Conservation (phyloP, 1,140 invertebrate species). For the Hyphantria cunea region DNA sequence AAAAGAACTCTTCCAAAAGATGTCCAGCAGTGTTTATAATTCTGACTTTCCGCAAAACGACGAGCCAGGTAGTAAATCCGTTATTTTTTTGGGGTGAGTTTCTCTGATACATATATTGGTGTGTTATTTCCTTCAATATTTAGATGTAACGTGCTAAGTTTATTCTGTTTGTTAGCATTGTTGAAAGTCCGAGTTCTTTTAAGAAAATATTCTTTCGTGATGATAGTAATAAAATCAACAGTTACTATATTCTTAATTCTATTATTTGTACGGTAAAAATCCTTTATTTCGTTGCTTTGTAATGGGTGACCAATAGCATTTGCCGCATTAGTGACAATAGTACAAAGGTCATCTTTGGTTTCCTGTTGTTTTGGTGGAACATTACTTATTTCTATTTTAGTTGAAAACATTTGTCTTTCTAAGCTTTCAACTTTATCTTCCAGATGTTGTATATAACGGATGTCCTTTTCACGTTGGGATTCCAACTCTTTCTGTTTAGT, state of each 20-base stretch:
- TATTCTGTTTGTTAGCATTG: no score
- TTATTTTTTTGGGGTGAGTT: conserved; percentile 3
- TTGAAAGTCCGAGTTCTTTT: no score
- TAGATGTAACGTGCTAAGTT: neutral
- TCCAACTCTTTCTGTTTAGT: neutral
- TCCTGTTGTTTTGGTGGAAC: neutral
- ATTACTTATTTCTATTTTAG: neutral
- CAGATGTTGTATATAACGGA: neutral
- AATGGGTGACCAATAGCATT: neutral
- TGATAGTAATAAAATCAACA: neutral
- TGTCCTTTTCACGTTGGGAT: neutral
- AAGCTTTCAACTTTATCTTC: neutral
- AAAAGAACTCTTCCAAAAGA: conserved; percentile 7
- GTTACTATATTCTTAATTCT: neutral
- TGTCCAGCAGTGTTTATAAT: conserved; percentile 6
- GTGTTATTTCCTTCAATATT: neutral
- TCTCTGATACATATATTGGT: conserved; percentile 7
- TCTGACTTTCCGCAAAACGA: neutral
- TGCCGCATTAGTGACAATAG: neutral
- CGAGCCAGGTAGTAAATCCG: neutral
- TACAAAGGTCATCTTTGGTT: neutral
- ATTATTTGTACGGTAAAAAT: neutral
- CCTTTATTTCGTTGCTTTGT: neutral
- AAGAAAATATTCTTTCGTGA: neutral
- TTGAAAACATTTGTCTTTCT: neutral